These are phyloP conservation scores for Brachionus plicatilis DNA, from an alignment of 1,140 invertebrate genomes.

Conservation along the genomic window DNA sequence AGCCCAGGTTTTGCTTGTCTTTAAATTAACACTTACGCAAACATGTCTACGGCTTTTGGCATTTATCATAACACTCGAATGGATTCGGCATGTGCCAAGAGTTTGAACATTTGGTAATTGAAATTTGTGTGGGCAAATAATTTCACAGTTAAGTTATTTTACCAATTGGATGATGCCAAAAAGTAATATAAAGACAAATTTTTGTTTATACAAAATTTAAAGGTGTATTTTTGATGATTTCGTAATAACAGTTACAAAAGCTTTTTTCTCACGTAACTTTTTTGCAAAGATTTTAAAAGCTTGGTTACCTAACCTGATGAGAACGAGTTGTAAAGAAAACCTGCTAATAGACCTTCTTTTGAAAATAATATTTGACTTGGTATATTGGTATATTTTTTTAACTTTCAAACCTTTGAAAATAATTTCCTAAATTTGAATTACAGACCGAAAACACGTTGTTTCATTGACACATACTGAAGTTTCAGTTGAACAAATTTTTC, in stretches of 20 bases:
- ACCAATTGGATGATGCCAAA: neutral
- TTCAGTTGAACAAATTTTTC: neutral
- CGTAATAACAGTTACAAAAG: neutral
- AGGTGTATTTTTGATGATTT: neutral
- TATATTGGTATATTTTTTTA: neutral
- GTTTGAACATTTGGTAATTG: neutral
- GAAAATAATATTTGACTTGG: neutral
- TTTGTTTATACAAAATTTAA: neutral
- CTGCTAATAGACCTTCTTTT: neutral
- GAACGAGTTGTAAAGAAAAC: neutral
- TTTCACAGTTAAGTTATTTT: neutral
- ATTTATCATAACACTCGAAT: neutral
- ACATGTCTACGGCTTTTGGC: neutral
- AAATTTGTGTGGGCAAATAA: neutral
- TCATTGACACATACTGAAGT: neutral
- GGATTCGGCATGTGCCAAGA: neutral
- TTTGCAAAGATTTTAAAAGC: neutral
- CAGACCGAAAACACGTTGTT: neutral
- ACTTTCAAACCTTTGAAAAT: neutral
- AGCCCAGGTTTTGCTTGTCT: neutral
- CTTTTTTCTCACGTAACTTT: neutral
- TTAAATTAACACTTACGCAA: neutral
- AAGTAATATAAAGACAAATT: neutral
- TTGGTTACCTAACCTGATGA: neutral
- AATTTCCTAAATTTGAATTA: neutral